A percentile compares a stretch with the other conserved stretches of the same genome.
Conservation (phyloP, 2,113 vertebrate genomes). For the Formicarius rufipectus region DNA sequence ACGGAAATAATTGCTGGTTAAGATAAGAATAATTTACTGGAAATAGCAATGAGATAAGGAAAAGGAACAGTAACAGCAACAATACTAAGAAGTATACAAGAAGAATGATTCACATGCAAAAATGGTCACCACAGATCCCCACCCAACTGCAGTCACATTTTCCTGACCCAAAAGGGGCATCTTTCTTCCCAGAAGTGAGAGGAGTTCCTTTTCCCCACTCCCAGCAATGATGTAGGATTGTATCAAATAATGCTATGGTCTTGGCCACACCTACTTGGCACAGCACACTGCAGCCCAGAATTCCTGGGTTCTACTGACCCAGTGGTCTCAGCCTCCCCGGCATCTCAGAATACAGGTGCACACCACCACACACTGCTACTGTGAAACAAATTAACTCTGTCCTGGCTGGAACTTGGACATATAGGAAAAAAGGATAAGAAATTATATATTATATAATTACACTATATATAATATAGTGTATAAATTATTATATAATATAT, state of each 20-base stretch:
- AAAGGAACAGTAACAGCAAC: background rate
- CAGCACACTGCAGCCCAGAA: background rate
- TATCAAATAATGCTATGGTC: background rate
- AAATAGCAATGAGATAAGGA: background rate
- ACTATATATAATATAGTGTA: no score
- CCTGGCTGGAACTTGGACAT: background rate
- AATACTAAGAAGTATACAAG: background rate
- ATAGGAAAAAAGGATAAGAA: background rate
- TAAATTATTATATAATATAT: no score
- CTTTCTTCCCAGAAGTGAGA: background rate
- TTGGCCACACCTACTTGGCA: constrained; percentile 31
- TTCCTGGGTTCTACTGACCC: constrained; percentile 62
- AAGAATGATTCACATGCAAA: background rate
- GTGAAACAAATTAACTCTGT: background rate
- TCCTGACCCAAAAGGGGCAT: background rate
- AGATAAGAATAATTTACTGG: background rate
- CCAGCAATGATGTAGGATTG: background rate
- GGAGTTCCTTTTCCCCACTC: background rate
- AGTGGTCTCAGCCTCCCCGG: constrained; percentile 65
- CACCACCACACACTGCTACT: background rate
- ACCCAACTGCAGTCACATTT: background rate
- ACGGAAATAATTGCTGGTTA: background rate
- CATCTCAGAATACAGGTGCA: constrained; percentile 55
- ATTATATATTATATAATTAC: no score
- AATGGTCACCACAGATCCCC: background rate